Evolutionary conservation across 2,888 invertebrate species (phyloP).

Genomic region (Perizoma affinitatum): DNA sequence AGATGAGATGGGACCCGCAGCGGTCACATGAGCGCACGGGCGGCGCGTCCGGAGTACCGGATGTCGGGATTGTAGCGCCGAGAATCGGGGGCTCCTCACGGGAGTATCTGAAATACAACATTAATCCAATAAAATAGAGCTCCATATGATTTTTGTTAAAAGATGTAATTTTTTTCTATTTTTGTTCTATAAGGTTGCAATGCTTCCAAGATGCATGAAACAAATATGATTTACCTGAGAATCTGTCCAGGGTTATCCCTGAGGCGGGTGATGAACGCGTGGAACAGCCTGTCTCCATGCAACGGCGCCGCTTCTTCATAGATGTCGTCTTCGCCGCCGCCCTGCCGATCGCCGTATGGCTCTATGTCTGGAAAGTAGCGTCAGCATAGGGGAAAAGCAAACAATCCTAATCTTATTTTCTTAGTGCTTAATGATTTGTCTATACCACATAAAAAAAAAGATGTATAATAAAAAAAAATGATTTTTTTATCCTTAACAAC

Average conservation of each 20-base stretch:
- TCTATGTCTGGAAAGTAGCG: slow-evolving; percentile 56
- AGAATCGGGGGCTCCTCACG: slow-evolving; percentile 88
- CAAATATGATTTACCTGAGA: slow-evolving; percentile 84
- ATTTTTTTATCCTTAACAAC: too few relatives aligned
- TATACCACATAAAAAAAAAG: too few relatives aligned
- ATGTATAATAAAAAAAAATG: too few relatives aligned
- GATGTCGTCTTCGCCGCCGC: slow-evolving; percentile 82
- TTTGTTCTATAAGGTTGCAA: too few relatives aligned
- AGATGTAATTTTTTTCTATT: neutral
- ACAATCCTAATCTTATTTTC: neutral
- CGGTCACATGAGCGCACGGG: slow-evolving; percentile 84
- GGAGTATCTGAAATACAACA: slow-evolving; percentile 86
- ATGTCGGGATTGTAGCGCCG: slow-evolving; percentile 85
- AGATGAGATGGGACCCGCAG: slow-evolving; percentile 88
- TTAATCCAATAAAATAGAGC: too few relatives aligned
- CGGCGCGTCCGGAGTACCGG: slow-evolving; percentile 58
- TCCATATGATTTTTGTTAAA: too few relatives aligned
- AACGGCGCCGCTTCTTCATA: slow-evolving; percentile 92
- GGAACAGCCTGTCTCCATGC: slow-evolving; percentile 93
- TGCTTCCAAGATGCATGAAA: too few relatives aligned
- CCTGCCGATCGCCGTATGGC: slow-evolving; percentile 49
- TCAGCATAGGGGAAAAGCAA: neutral
- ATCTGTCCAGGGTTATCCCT: slow-evolving; percentile 92
- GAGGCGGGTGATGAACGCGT: slow-evolving; percentile 89
- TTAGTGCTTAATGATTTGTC: too few relatives aligned